These are phyloP conservation scores for Asobara japonica DNA, from an alignment of 1,140 invertebrate genomes.

Conservation along the genomic window DNA sequence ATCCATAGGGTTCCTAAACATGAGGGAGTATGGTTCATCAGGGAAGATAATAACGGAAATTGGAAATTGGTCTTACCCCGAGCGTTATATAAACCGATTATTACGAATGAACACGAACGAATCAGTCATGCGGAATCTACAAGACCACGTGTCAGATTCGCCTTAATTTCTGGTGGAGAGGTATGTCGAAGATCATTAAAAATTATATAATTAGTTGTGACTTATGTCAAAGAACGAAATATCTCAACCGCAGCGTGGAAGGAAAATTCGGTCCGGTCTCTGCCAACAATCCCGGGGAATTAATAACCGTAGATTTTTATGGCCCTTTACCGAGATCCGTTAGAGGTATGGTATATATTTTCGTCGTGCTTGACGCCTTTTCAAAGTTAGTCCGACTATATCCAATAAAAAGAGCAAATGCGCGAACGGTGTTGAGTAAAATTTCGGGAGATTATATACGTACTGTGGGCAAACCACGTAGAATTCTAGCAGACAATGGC, in stretches of 20 bases:
- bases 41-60: too few species aligned
- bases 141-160: constrained; percentile 29
- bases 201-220: constrained; percentile 22
- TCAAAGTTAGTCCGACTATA: constrained; percentile 35
- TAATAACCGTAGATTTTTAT: constrained; percentile 38
- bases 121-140: constrained; percentile 27
- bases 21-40: too few species aligned
- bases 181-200: constrained; percentile 29
- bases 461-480: constrained; percentile 12
- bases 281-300: constrained; percentile 20
- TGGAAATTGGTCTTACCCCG: background rate
- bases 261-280: constrained; percentile 14
- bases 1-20: too few species aligned
- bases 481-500: constrained; percentile 32
- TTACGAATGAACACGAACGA: constrained; percentile 18
- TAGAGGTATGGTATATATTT: constrained; percentile 33
- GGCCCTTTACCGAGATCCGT: constrained; percentile 33
- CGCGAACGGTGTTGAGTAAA: constrained; percentile 18
- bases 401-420: constrained; percentile 27
- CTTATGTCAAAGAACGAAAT: constrained; percentile 36
- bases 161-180: constrained; percentile 29
- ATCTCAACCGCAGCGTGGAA: constrained; percentile 22
- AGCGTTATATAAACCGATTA: background rate
- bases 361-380: constrained; percentile 37
- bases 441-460: constrained; percentile 27